Evolutionary conservation across 2,888 invertebrate species (phyloP).

Genomic region (Baronia brevicornis): DNA sequence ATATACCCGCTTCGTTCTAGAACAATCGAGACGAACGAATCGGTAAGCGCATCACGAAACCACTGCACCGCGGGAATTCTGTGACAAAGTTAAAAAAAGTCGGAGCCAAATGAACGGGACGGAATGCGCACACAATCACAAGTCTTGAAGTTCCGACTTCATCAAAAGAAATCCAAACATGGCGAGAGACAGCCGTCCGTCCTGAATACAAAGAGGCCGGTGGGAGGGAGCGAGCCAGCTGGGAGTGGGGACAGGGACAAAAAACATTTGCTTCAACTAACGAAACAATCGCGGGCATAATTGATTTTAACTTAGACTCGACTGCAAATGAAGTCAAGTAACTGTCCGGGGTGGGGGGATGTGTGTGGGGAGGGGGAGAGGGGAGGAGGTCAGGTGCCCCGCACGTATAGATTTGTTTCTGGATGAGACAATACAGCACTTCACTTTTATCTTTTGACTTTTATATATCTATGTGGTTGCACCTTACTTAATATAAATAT

Average conservation of each 20-base stretch:
- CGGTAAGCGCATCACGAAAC: constrained; percentile 2
- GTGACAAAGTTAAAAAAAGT: constrained; percentile 20
- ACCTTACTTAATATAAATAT: no score
- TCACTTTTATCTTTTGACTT: no score
- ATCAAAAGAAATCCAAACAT: constrained; percentile 70
- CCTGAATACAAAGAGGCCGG: constrained; percentile 57
- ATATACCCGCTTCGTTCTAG: background rate
- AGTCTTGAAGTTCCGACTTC: constrained; percentile 39
- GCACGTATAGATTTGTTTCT: no score
- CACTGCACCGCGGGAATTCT: constrained; percentile 11
- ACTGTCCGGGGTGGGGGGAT: constrained; percentile 16
- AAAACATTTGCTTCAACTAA: constrained; percentile 66
- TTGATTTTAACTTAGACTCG: constrained; percentile 67
- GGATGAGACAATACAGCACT: no score
- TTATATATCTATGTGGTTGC: no score
- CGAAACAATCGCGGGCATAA: constrained; percentile 73
- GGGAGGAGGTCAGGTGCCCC: constrained; percentile 15
- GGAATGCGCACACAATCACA: constrained; percentile 29
- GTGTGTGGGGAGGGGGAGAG: constrained; percentile 16
- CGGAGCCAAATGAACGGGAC: constrained; percentile 29
- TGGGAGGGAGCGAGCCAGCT: constrained; percentile 13
- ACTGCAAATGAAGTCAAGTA: constrained; percentile 58
- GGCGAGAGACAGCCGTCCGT: constrained; percentile 45
- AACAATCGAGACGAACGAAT: background rate
- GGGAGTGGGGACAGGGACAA: constrained; percentile 31